Evolutionary conservation across 2,888 invertebrate genomes (phyloP).

Genomic region (Prosapia bicincta): DNA sequence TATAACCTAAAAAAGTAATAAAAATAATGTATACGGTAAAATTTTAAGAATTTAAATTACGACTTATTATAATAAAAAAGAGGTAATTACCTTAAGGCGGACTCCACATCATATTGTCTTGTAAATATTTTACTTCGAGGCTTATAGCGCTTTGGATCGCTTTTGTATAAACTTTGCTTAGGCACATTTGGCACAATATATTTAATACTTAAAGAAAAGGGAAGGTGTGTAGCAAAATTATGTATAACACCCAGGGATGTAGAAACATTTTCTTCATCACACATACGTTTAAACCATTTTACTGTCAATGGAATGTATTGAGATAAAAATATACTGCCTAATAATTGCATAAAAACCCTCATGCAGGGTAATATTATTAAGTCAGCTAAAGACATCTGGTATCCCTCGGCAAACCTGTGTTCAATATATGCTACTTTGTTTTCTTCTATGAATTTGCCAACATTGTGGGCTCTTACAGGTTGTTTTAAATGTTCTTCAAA

Average conservation of each 20-base stretch:
- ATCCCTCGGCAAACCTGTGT: constrained; percentile 81
- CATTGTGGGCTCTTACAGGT: constrained; percentile 80
- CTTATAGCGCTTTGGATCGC: constrained; percentile 72
- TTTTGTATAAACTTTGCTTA: constrained; percentile 69
- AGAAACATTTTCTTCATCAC: constrained; percentile 18
- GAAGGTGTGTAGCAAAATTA: background rate
- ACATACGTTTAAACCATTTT: constrained; percentile 56
- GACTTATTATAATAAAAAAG: no score
- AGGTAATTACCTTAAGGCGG: constrained; percentile 10
- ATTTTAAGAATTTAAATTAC: no score
- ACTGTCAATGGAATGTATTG: constrained; percentile 57
- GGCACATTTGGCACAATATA: constrained; percentile 48
- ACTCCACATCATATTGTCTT: constrained; percentile 66
- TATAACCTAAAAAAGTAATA: no score
- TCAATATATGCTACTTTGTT: constrained; percentile 48
- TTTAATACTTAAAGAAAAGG: constrained; percentile 6
- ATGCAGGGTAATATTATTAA: constrained; percentile 72
- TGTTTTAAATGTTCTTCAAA: constrained; percentile 83
- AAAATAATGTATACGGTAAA: no score
- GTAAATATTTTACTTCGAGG: constrained; percentile 71
- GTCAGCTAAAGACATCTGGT: constrained; percentile 78
- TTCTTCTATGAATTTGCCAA: constrained; percentile 50
- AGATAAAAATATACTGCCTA: constrained; percentile 45
- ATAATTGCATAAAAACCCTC: constrained; percentile 55
- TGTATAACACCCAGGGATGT: constrained; percentile 4